phyloP scores from a whole-genome alignment of 2,797 vertebrate genomes.

The Aeoliscus strigatus region DNA sequence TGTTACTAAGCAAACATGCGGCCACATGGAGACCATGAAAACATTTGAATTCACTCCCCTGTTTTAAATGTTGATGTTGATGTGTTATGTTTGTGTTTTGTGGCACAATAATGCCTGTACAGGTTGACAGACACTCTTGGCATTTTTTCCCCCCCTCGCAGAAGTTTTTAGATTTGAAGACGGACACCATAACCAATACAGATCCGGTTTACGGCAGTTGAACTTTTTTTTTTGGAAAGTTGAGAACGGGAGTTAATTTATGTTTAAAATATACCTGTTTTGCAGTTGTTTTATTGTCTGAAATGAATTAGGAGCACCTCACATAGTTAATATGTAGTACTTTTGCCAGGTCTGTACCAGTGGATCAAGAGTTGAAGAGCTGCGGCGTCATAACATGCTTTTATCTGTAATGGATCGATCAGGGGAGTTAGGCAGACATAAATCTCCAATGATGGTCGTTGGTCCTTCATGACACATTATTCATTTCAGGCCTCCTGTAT shows the following conservation, averaged over 20 bases:
- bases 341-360: constrained; percentile 50
- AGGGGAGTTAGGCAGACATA: constrained; percentile 57
- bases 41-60: constrained; percentile 59
- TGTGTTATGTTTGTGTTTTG: constrained; percentile 90
- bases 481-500: constrained; percentile 66
- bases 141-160: constrained; percentile 41
- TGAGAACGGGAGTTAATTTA: constrained; percentile 55
- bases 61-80: constrained; percentile 87
- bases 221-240: constrained; percentile 45
- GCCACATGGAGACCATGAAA: constrained; percentile 58
- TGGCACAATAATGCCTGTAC: constrained; percentile 88
- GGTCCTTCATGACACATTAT: constrained; percentile 49
- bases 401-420: constrained; percentile 66
- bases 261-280: constrained; percentile 49
- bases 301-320: constrained; percentile 39
- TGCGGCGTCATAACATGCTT: constrained; percentile 81
- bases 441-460: constrained; percentile 66
- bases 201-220: constrained; percentile 51
- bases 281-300: constrained; percentile 45
- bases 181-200: constrained; percentile 53
- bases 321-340: constrained; percentile 47
- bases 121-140: constrained; percentile 72
- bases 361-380: constrained; percentile 43
- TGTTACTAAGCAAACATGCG: constrained; percentile 62
- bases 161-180: constrained; percentile 45